A percentile compares a stretch with the other conserved stretches of the same genome.
Evolutionary conservation across 2,797 vertebrate genomes (phyloP).

Genomic region (Fistularia commersonii): DNA sequence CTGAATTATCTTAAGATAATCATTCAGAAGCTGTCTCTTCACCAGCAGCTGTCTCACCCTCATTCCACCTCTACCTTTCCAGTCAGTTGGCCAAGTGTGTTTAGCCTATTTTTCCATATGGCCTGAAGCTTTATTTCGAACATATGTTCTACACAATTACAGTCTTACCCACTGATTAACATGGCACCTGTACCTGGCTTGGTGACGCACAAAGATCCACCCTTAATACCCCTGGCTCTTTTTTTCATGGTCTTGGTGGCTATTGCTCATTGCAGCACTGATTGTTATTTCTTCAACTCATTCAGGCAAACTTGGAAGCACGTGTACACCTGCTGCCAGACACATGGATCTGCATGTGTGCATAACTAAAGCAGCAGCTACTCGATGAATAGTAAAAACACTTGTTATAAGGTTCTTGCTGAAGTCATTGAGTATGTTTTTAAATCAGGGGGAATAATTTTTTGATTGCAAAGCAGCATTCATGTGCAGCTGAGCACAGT

Average conservation of each 20-base stretch:
- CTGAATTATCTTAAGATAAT: no score
- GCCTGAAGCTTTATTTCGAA: constrained; percentile 54
- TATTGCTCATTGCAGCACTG: constrained; percentile 2
- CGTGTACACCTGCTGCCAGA: constrained; percentile 19
- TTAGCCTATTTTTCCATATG: constrained; percentile 39
- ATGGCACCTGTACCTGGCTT: constrained; percentile 40
- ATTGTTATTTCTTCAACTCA: constrained; percentile 10
- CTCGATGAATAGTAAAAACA: constrained; percentile 14
- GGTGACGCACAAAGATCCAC: constrained; percentile 14
- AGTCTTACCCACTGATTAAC: constrained; percentile 43
- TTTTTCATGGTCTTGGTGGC: background rate
- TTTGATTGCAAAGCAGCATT: constrained; percentile 32
- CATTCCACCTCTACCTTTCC: background rate
- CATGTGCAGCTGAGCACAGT: constrained; percentile 31
- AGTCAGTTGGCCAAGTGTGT: constrained; percentile 19
- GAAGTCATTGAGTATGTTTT: constrained; percentile 58
- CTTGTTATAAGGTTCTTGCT: constrained; percentile 47
- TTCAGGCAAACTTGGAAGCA: constrained; percentile 6
- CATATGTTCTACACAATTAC: constrained; percentile 48
- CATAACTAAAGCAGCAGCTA: constrained; percentile 19
- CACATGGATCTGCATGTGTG: constrained; percentile 34
- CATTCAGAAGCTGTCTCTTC: constrained; percentile 1
- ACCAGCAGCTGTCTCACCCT: constrained; percentile 23
- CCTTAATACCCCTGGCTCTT: background rate
- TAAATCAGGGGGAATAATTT: constrained; percentile 46